Percentiles rank a stretch among this genome's conserved stretches.
Conservation (phyloP, 1,140 invertebrate genomes). For the Grapholita molesta region DNA sequence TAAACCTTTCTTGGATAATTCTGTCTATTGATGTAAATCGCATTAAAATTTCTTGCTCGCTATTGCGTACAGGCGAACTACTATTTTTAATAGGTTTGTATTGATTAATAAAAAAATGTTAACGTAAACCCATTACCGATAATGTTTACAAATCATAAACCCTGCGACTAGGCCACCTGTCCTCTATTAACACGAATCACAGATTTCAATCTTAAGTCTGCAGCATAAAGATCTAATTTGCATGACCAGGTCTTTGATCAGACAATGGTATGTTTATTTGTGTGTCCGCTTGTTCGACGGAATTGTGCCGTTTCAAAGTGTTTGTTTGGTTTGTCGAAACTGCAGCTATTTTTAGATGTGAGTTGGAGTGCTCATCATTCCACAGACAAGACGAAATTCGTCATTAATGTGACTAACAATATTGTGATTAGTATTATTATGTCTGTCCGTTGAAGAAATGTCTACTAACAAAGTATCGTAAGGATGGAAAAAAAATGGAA, state of each 20-base stretch:
- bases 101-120: neutral
- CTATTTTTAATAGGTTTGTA: no score
- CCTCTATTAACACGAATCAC: neutral
- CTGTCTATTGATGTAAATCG: no score
- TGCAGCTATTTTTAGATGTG: neutral
- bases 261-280: neutral
- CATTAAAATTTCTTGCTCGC: no score
- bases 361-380: no score
- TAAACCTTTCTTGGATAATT: no score
- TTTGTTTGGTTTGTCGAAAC: slow-evolving; percentile 31
- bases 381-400: no score
- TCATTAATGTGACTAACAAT: no score
- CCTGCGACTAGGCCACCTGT: neutral
- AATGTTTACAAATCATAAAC: neutral
- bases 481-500: no score
- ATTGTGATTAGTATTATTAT: no score
- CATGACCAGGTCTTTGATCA: neutral
- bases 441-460: no score
- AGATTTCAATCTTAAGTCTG: neutral
- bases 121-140: neutral
- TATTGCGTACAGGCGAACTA: no score
- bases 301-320: slow-evolving; percentile 31
- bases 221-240: neutral
- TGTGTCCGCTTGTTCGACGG: slow-evolving; percentile 20
- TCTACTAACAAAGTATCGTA: no score